Evolutionary conservation across 2,888 invertebrate species (phyloP), one percentile per base, ranked within the genome.

Genomic region (Acleris laterana): DNA sequence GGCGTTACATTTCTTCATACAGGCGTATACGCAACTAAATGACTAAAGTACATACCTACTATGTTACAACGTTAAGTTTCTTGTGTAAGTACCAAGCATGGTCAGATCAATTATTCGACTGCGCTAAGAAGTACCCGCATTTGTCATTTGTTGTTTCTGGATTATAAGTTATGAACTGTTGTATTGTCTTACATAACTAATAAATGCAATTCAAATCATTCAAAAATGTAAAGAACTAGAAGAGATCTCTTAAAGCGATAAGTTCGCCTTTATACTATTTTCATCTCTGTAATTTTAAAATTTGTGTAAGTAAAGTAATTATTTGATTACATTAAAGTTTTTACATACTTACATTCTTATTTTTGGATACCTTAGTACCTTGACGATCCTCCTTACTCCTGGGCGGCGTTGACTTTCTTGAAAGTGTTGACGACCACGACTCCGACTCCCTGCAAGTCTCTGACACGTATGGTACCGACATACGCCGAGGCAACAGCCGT

Each of bases 381-480:
- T 38, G 38, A 7, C 17, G 17, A 5, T 46, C 46, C 16, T 46
- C 46, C 6, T 17, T 44, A n/a, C 16, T 44, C n/a, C 55, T 55
- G 20, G 16, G 20, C 16, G 20, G 42, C 9, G 58, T 51, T 59
- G 49, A 25, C 50, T 68, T 69, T 70, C 63, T 66, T 69, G 70
- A 64, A 64, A 66, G 49, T 44, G 62, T 70, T 73, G 71, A 71
- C 67, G 69, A 71, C 57, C 67, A 20, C 16, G 20, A 56, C 68
- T 16, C 16, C 20, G 20, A 42, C 19, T 55, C 3, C 44, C 44
- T 16, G 11, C 6, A 6, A 13, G 13, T n/a, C 25, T 22, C 2
- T 25, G 25, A 25, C 25, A 25, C 1, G 1, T 1, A 25, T 7
- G 7, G 44, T 44, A 44, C 44, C 20, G n/a, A n/a, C n/a, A n/a